Evolutionary conservation across 2,113 vertebrate genomes (phyloP).

Genomic region (Ciconia boyciana): DNA sequence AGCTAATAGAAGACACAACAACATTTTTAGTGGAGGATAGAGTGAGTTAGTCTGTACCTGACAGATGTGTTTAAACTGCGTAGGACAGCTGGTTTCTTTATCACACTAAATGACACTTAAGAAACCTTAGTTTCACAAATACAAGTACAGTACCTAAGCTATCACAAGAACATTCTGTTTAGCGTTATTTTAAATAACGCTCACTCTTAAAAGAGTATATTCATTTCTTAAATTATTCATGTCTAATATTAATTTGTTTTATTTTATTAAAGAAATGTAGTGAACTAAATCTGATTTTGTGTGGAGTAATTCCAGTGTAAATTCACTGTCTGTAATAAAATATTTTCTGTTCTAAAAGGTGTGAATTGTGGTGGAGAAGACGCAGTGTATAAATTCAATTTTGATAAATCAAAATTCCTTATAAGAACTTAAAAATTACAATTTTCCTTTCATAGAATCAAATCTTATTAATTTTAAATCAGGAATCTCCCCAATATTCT

Average conservation of each 20-base stretch:
- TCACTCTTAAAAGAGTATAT: not conserved
- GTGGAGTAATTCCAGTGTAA: not conserved
- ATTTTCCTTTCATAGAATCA: not conserved
- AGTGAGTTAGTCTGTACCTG: not conserved
- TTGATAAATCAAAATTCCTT: not conserved
- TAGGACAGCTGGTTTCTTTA: not conserved
- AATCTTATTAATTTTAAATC: not conserved
- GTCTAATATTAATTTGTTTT: not conserved
- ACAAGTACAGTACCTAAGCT: not conserved
- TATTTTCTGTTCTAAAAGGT: not conserved
- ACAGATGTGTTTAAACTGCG: not conserved
- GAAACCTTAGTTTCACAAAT: not conserved
- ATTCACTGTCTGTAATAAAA: not conserved
- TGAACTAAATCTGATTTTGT: not conserved
- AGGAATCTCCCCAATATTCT: not conserved
- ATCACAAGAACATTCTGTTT: not conserved
- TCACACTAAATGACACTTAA: not conserved
- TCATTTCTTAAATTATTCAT: not conserved
- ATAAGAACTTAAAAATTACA: not conserved
- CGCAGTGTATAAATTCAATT: not conserved
- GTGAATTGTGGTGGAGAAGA: not conserved
- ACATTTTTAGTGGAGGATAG: not conserved
- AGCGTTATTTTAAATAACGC: not conserved
- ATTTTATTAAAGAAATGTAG: not conserved
- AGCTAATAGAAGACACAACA: not conserved